Evolutionary conservation across 2,888 invertebrate species (phyloP), one percentile per base, ranked within the genome.

Genomic region (Globia sparganii): DNA sequence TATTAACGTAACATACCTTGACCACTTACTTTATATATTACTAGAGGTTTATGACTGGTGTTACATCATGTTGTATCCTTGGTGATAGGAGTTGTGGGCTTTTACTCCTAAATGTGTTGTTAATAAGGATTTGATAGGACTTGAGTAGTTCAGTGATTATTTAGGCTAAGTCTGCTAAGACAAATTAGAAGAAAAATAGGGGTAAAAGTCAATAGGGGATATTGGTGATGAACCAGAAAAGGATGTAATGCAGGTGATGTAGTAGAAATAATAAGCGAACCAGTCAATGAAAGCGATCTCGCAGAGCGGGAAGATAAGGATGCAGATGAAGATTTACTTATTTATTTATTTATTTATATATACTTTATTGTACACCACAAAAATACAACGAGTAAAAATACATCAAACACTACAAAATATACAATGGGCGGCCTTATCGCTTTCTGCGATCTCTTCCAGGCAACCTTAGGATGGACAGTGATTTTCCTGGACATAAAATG

Each of bases 1-100:
- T 73, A 56, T 68, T 64, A 11, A 25, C 31, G 46, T 37, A 40
- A 65, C 15, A n/a, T 6, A 28, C 71, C 83, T 79, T 83, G 79
- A 79, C 64, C 76, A 61, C 21, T 46, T 49, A 34, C 28, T 53
- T 43, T 66, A 40, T 78, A 64, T 59, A 53, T 53, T 61, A 79
- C 61, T 37, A 25, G 25, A 13, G 11, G 46, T 28, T 49, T 72
- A 49, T 49, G 56, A 81, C 8, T 34, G 56, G 6, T 3, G 25
- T 75, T 61, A 71, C 59, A 68, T 73, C 40, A 76, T 70, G 0
- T n/a, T 5, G 25, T 31, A 40, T 62, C 21, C n/a, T 76, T 73
- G 56, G 49, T 75, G 62, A 72, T 68, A 72, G 4, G n/a, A 65
- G n/a, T 9, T 18, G 15, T 25, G 25, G 25, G 4, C 2, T 31